Conservation (phyloP, 2,113 vertebrate genomes). For the Raja brachyura region DNA sequence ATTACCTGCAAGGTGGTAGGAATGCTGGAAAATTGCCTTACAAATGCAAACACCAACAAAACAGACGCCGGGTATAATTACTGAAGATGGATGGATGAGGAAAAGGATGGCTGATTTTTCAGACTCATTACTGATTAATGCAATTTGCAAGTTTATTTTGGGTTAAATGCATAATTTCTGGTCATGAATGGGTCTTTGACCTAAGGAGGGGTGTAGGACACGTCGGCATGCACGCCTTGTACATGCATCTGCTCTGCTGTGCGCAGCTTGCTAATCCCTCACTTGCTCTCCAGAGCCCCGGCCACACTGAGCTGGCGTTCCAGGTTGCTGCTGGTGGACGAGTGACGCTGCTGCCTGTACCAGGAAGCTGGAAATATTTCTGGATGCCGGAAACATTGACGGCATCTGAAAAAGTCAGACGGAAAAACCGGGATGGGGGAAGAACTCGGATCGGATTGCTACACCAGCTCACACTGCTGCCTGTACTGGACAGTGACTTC, state of each 20-base stretch:
- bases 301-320: neutral
- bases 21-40: no score
- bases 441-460: neutral
- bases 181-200: neutral
- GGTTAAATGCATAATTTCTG: neutral
- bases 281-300: neutral
- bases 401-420: neutral
- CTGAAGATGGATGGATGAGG: no score
- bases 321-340: neutral
- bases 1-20: no score
- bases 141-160: neutral
- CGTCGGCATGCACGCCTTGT: neutral
- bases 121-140: neutral
- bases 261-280: neutral
- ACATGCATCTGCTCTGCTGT: neutral
- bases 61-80: no score
- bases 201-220: neutral
- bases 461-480: no score
- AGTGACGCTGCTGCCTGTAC: constrained; percentile 14
- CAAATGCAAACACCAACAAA: no score
- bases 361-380: neutral
- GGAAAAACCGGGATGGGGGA: neutral
- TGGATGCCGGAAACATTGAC: no score
- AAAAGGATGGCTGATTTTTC: no score
- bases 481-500: neutral